Base-by-base conservation (phyloP, 1,140 invertebrate genomes). In the Hesperophylax magnus region DNA sequence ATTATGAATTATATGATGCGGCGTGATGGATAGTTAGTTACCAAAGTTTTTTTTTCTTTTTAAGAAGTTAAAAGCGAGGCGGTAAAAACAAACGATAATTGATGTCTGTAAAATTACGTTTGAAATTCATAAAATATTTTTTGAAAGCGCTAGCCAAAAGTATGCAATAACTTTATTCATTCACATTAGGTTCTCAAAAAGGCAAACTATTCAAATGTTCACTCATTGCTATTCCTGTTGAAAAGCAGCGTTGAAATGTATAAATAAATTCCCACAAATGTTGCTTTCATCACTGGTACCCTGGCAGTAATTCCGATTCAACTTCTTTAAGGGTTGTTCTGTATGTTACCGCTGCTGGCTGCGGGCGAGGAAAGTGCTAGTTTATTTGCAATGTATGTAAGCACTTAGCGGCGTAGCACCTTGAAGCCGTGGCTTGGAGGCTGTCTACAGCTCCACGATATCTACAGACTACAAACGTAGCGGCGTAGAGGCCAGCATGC, bases 311-410 rank as follows among this genome's bases (percentile, higher is more conserved):
- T 71, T 71, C 39, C 67, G 18, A 20, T 71, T 71, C 67, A 71
- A 71, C 67, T 71, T 71, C 22, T 22, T 71, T 71, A 47, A 71
- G 67, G 67, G 67, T 18, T 71, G 67, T 71, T 71, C 47, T 71
- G 31, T 22, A 71, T 71, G 67, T 71, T 20, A 71, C 67, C 67
- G 67, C 39, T 71, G 34, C 34, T 34, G 14, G 22, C 67, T 52
- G n/a, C 39, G 61, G 27, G 27, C 22, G 67, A 71, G 67, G 18
- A 52, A 71, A 71, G 67, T 71, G 67, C 5, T 22, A 18, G 67
- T 71, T 71, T 71, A 71, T 71, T 71, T 52, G 67, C 67, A 71
- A 52, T 71, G 67, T 22, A 71, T 71, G 67, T 71, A 47, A 71
- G 67, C 67, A 71, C 67, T 71, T 71, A 39, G 31, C 67, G 9